These are phyloP conservation scores for Sula dactylatra DNA, from an alignment of 2,113 vertebrate species.

Conservation along the genomic window DNA sequence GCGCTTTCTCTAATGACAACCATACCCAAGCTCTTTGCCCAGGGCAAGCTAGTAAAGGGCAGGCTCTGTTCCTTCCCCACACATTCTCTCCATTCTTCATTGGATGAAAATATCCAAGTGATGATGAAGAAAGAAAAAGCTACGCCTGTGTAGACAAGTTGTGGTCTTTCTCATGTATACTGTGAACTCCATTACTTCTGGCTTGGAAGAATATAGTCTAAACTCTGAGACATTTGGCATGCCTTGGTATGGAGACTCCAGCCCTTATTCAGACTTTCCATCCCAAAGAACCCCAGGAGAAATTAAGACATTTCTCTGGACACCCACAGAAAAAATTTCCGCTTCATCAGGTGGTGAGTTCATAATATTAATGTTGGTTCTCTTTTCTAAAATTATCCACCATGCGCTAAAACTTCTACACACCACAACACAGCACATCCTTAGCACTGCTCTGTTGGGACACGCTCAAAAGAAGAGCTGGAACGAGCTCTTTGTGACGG, in stretches of 20 bases:
- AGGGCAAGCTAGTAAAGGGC: not conserved
- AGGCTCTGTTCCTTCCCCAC: not conserved
- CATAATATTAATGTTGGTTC: not conserved
- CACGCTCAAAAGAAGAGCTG: not conserved
- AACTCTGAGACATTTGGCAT: slow-evolving; percentile 7
- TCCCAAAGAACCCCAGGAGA: not conserved
- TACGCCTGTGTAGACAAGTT: not conserved
- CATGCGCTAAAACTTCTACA: not conserved
- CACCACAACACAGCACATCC: not conserved
- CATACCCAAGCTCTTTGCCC: not conserved
- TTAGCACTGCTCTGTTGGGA: not conserved
- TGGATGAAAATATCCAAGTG: not conserved
- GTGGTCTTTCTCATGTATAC: not conserved
- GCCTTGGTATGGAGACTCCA: not conserved
- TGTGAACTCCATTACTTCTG: not conserved
- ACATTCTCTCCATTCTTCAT: not conserved
- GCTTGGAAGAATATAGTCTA: not conserved
- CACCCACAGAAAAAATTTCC: not conserved
- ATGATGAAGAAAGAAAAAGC: not conserved
- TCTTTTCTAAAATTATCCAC: not conserved
- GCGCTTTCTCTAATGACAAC: not conserved
- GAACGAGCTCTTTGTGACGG: not conserved
- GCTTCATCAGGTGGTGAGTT: not conserved
- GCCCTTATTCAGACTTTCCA: slow-evolving; percentile 20
- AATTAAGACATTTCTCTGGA: not conserved